Evolutionary conservation across 2,113 vertebrate genomes (phyloP).

Genomic region (Boulengeromyrus knoepffleri): DNA sequence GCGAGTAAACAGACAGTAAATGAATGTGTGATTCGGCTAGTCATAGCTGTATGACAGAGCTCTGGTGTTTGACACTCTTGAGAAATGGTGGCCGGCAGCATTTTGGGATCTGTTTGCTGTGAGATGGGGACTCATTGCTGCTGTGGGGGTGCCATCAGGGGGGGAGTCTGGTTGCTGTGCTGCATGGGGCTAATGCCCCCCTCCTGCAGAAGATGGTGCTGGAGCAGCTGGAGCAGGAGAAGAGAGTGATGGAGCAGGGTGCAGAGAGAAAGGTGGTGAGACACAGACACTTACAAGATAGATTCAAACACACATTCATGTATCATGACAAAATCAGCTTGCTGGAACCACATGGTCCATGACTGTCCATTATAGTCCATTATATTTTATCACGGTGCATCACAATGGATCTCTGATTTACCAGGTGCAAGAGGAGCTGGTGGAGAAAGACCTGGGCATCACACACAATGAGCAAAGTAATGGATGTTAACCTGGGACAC

Average conservation of each 20-base stretch:
- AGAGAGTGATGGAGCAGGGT: conserved; percentile 59
- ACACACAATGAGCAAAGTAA: conserved; percentile 39
- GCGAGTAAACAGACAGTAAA: neutral
- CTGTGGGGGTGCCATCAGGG: conserved; percentile 56
- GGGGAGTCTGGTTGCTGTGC: conserved; percentile 72
- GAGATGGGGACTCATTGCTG: neutral
- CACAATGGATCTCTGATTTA: neutral
- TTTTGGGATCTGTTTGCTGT: neutral
- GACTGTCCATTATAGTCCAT: neutral
- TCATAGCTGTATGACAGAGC: neutral
- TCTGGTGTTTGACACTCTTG: neutral
- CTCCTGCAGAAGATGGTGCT: conserved; percentile 77
- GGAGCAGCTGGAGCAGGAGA: conserved; percentile 72
- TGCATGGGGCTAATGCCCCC: conserved; percentile 74
- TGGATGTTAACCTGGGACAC: conserved; percentile 56
- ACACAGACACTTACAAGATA: neutral
- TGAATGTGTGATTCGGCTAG: neutral
- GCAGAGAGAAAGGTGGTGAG: conserved; percentile 64
- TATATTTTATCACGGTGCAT: neutral
- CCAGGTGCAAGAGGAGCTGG: conserved; percentile 54
- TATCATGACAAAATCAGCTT: neutral
- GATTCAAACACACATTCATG: neutral
- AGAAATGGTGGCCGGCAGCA: neutral
- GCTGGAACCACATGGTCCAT: neutral
- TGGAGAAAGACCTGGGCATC: conserved; percentile 39